phyloP scores from a whole-genome alignment of 2,797 vertebrate species.

The Australoheros facetus region DNA sequence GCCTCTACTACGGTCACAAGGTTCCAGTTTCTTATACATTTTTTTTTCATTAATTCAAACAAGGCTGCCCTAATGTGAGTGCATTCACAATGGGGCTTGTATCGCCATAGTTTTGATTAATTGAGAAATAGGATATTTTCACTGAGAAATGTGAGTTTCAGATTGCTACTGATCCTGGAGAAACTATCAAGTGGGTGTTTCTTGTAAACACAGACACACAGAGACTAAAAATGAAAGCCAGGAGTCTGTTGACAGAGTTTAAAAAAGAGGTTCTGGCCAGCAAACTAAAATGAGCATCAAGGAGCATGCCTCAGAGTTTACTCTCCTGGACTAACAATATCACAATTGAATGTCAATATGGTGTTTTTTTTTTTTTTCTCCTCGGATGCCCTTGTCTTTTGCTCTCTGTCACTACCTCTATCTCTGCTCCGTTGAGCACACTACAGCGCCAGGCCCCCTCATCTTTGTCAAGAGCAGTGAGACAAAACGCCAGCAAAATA shows the following conservation, averaged over 20 bases:
- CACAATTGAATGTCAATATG: conserved; percentile 50
- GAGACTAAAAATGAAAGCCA: conserved; percentile 28
- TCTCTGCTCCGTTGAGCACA: conserved; percentile 50
- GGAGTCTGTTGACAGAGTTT: conserved; percentile 61
- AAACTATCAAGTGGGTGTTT: conserved; percentile 7
- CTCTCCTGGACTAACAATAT: conserved; percentile 36
- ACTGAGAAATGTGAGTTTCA: conserved; percentile 31
- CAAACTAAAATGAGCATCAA: conserved; percentile 53
- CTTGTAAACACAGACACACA: neutral
- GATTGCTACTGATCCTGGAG: conserved; percentile 46
- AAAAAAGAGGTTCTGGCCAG: conserved; percentile 53
- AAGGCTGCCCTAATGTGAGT: neutral
- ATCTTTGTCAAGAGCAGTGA: conserved; percentile 54
- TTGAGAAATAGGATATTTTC: conserved; percentile 11
- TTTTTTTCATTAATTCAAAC: neutral
- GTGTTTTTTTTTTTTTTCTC: conserved; percentile 12
- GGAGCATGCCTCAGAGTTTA: conserved; percentile 39
- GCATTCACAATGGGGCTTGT: neutral
- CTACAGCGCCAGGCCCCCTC: conserved; percentile 32
- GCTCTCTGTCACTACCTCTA: conserved; percentile 34
- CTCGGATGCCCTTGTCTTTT: conserved; percentile 43
- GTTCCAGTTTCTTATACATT: neutral
- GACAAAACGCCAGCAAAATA: conserved; percentile 60
- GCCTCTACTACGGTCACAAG: conserved; percentile 11
- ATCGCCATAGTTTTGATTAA: neutral